Conservation (phyloP, 2,113 vertebrate species). For the Microcebus murinus region DNA sequence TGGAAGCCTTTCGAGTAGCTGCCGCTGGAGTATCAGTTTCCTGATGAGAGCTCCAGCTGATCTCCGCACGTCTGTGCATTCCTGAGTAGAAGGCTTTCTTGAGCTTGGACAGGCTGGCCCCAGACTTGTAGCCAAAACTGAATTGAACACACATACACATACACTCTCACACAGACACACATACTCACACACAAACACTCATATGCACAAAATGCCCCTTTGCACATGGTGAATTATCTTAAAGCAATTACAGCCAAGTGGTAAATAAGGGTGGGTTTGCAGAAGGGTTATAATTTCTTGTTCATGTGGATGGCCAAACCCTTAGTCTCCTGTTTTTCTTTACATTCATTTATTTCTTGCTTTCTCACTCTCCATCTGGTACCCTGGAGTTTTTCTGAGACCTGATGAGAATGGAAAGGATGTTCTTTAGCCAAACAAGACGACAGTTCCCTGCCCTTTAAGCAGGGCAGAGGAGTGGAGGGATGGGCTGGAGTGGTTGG, state of each 20-base stretch:
- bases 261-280: neutral
- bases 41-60: neutral
- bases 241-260: neutral
- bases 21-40: neutral
- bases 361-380: slow-evolving; percentile 24
- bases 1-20: neutral
- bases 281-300: slow-evolving; percentile 23
- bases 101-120: neutral
- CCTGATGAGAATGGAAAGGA: neutral
- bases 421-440: neutral
- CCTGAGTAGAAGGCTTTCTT: neutral
- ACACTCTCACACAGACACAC: neutral
- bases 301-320: neutral
- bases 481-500: neutral
- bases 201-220: neutral
- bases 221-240: neutral
- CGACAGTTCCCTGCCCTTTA: neutral
- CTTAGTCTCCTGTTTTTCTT: neutral
- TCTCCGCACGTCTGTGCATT: neutral
- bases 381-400: neutral
- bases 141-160: neutral
- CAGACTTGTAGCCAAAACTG: neutral
- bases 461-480: neutral
- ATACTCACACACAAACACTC: neutral
- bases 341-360: slow-evolving; percentile 34